phyloP scores from a whole-genome alignment of 2,113 vertebrate genomes.

The Saimiri boliviensis region DNA sequence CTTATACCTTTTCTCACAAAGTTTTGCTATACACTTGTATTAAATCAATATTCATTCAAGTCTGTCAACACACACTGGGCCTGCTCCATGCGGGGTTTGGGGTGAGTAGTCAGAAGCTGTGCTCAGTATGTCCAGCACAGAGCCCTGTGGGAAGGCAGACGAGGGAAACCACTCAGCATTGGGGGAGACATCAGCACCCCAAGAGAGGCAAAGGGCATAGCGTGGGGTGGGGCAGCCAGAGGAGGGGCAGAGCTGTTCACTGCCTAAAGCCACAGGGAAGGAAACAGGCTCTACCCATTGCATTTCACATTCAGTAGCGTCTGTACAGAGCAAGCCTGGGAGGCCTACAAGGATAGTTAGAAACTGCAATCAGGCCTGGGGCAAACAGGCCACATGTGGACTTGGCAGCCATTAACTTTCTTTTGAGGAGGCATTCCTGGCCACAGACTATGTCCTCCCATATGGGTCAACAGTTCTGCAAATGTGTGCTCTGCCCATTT shows the following conservation, averaged over 20 bases:
- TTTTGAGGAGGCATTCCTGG: not conserved
- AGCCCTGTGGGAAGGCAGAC: not conserved
- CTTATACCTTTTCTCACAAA: not conserved
- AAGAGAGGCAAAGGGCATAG: not conserved
- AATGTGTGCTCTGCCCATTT: not conserved
- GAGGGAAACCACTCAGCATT: not conserved
- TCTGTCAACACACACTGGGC: not conserved
- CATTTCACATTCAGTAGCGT: not conserved
- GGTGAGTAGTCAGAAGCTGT: not conserved
- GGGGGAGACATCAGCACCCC: not conserved
- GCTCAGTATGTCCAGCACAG: not conserved
- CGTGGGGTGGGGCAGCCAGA: not conserved
- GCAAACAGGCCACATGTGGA: not conserved
- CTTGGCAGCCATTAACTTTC: not conserved
- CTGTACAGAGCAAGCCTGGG: not conserved
- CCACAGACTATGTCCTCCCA: not conserved
- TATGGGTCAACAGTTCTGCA: not conserved
- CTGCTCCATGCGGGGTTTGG: not conserved
- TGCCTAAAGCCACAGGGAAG: not conserved
- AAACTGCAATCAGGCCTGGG: not conserved
- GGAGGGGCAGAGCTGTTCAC: not conserved
- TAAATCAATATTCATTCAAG: not conserved
- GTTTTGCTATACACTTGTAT: not conserved
- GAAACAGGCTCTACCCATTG: not conserved
- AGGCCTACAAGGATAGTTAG: not conserved